These are phyloP conservation scores for Setophaga coronata DNA, from an alignment of 2,113 vertebrate genomes.

Conservation along the genomic window DNA sequence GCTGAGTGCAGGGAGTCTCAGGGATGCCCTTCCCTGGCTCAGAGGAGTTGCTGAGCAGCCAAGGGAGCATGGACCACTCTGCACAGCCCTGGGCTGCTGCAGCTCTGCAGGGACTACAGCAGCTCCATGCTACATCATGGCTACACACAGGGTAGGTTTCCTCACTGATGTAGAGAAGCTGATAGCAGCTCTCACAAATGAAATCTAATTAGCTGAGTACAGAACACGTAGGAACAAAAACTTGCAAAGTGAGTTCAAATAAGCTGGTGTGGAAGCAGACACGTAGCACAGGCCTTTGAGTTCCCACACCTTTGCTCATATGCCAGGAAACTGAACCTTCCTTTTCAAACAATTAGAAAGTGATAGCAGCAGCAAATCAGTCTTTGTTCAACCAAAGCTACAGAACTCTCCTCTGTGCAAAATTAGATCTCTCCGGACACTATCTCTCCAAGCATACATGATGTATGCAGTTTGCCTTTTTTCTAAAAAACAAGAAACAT, in stretches of 20 bases:
- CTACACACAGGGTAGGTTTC: not conserved
- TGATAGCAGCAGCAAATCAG: not conserved
- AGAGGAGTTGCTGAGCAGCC: not conserved
- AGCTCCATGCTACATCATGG: accelerated
- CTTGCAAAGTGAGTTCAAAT: not conserved
- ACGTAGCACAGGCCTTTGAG: not conserved
- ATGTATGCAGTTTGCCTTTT: conserved; percentile 17
- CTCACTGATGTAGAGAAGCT: not conserved
- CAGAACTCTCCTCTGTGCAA: not conserved
- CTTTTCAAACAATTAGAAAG: not conserved
- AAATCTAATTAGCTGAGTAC: not conserved
- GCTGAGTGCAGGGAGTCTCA: not conserved
- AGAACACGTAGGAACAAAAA: not conserved
- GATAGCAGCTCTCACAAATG: not conserved
- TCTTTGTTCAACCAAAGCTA: conserved; percentile 3
- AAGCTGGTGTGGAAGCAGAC: not conserved
- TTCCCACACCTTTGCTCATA: not conserved
- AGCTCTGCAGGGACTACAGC: not conserved
- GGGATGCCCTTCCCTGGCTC: not conserved
- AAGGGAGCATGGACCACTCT: accelerated
- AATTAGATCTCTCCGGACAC: not conserved
- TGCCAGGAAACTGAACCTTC: not conserved
- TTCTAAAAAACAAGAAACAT: conserved; percentile 10
- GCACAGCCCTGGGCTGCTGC: not conserved
- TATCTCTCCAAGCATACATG: not conserved